Evolutionary conservation across 2,113 vertebrate species (phyloP).

Genomic region (Boleophthalmus pectinirostris): DNA sequence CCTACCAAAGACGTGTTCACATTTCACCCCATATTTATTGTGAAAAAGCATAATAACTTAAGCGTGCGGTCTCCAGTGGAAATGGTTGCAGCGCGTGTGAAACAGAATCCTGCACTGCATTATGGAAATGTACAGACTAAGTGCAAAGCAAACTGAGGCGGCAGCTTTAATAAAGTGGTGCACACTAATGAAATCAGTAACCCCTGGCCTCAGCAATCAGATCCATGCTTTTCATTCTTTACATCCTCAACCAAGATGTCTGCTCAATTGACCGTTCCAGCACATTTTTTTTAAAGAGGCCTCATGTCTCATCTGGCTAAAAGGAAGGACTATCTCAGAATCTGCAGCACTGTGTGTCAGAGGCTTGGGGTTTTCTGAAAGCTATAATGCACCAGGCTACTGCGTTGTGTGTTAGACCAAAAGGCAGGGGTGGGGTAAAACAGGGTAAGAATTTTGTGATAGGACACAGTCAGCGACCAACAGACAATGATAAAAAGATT

Average conservation of each 20-base stretch:
- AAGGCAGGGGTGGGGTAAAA: constrained; percentile 27
- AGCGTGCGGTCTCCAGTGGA: constrained; percentile 68
- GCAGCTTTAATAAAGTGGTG: constrained; percentile 71
- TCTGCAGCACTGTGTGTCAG: constrained; percentile 60
- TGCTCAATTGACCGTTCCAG: constrained; percentile 54
- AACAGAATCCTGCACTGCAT: constrained; percentile 69
- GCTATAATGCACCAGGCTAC: constrained; percentile 53
- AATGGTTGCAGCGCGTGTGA: constrained; percentile 72
- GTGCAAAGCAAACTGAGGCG: constrained; percentile 75
- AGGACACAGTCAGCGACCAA: constrained; percentile 31
- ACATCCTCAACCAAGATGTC: constrained; percentile 60
- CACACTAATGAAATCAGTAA: constrained; percentile 77
- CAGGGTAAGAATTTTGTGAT: constrained; percentile 43
- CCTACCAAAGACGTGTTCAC: constrained; percentile 48
- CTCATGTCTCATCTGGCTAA: constrained; percentile 60
- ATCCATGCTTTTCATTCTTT: constrained; percentile 61
- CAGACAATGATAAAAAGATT: constrained; percentile 21
- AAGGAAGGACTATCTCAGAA: constrained; percentile 61
- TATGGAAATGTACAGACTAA: constrained; percentile 70
- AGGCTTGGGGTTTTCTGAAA: constrained; percentile 48
- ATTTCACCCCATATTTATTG: constrained; percentile 72
- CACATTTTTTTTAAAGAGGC: constrained; percentile 46
- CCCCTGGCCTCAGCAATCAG: constrained; percentile 71
- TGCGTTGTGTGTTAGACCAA: constrained; percentile 44
- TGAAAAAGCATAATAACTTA: constrained; percentile 73